Evolutionary conservation across 1,140 invertebrate species (phyloP), one percentile per base, ranked within the genome.

Genomic region (Drosophila subobscura): DNA sequence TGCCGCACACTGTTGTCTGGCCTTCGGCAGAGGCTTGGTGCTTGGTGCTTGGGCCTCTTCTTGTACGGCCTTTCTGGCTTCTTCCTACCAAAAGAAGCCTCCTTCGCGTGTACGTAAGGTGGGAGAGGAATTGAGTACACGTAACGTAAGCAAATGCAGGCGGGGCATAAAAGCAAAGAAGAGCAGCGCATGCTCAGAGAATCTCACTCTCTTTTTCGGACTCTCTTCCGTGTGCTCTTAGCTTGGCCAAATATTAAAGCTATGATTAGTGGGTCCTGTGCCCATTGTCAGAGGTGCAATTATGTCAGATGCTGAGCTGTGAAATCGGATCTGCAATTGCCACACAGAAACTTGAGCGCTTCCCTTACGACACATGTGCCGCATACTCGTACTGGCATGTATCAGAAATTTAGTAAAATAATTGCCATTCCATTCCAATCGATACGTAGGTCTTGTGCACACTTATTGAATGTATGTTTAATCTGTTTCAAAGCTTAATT

Each of bases 91-190:
- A 37, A 37, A 37, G 33, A 37, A 2, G 46, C 50, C 37, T 41
- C 25, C 61, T 46, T 63, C 64, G 45, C 80, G 55, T 79, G 73
- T 73, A 64, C 53, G 57, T 55, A 46, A 79, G 29, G 52, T 51
- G 1, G 14, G 12, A 55, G 22, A 44, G 40, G 53, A 42, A 40
- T 41, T 68, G 44, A 42, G 66, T 68, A 80, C 53, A 53, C 70
- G 65, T 52, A 44, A 77, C 80, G 80, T 86, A 80, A 66, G 50
- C 10, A 40, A 64, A 27, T 37, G 73, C 80, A 86, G 80, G 80
- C 80, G 80, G 80, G 80, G 80, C 80, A 85, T 85, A 73, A 55
- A 55, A 67, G 51, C 33, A 44, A 49, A 42, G 56, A 45, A 20
- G 6, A 41, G 2, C 3, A 5, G 73, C 80, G 80, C 79, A 77